Conservation (phyloP, 2,888 invertebrate species). For the Diadegma fenestrale region DNA sequence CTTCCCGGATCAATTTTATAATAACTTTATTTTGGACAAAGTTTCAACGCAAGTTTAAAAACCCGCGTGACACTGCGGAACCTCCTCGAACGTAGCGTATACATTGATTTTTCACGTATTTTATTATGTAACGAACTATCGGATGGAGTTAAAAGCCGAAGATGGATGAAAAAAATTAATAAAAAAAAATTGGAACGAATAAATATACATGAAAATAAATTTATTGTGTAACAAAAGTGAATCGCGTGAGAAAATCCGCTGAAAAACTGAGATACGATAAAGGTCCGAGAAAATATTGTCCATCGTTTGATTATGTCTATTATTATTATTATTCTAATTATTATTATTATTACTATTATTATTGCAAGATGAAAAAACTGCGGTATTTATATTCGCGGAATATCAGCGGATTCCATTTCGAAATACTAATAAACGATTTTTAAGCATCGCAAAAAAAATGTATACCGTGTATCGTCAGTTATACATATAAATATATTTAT, state of each 20-base stretch:
- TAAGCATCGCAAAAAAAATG: constrained; percentile 50
- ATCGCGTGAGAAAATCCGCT: constrained; percentile 29
- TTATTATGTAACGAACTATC: constrained; percentile 69
- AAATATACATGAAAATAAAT: constrained; percentile 52
- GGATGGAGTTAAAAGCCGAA: constrained; percentile 45
- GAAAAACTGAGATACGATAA: constrained; percentile 6
- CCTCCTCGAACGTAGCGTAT: constrained; percentile 57
- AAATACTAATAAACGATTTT: constrained; percentile 72
- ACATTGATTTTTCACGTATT: constrained; percentile 71
- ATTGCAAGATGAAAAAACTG: constrained; percentile 26
- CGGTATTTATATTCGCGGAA: constrained; percentile 54
- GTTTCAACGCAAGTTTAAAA: not conserved
- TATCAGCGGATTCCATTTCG: constrained; percentile 47
- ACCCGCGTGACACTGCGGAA: constrained; percentile 51
- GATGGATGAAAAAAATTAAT: constrained; percentile 5
- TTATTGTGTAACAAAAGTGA: constrained; percentile 40
- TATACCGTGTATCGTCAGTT: constrained; percentile 16
- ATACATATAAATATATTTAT: constrained; percentile 23
- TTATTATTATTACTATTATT: constrained; percentile 23
- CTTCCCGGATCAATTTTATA: not conserved
- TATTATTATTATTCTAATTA: constrained; percentile 3
- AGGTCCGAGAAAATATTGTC: constrained; percentile 32
- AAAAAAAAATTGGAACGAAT: constrained; percentile 17
- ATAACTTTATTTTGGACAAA: not conserved
- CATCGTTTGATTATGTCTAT: constrained; percentile 31